phyloP scores from a whole-genome alignment of 2,888 invertebrate species.

The Seira sanloemensis region DNA sequence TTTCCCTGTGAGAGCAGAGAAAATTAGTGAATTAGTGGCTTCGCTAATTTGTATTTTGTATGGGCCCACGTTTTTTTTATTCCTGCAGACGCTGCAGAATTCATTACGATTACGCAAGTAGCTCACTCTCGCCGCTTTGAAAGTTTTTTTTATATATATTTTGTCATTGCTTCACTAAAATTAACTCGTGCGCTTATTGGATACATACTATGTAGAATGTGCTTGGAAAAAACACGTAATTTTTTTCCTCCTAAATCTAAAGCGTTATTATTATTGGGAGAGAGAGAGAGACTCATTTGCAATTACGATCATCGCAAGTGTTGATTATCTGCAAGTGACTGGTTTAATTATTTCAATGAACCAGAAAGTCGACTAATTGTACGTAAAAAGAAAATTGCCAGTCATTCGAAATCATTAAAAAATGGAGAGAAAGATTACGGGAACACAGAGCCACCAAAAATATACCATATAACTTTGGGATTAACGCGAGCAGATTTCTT shows the following conservation, averaged over 20 bases:
- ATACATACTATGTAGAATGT: too few relatives aligned
- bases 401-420: constrained; percentile 30
- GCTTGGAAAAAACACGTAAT: background rate
- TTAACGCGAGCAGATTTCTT: constrained; percentile 38
- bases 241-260: background rate
- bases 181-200: too few relatives aligned
- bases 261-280: background rate
- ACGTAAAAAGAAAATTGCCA: constrained; percentile 55
- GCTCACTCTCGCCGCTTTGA: background rate
- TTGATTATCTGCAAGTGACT: constrained; percentile 54
- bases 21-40: constrained; percentile 51
- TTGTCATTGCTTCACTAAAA: background rate
- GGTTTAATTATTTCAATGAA: constrained; percentile 60
- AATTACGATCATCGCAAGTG: constrained; percentile 49
- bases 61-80: constrained; percentile 30
- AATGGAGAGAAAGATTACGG: constrained; percentile 3
- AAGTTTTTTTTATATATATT: background rate
- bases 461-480: background rate
- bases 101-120: background rate
- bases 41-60: constrained; percentile 54
- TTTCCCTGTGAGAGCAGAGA: constrained; percentile 10
- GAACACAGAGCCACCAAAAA: background rate
- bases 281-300: constrained; percentile 39
- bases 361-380: constrained; percentile 58
- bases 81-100: background rate